Evolutionary conservation across 2,113 vertebrate genomes (phyloP).

Genomic region (Falco punctatus): DNA sequence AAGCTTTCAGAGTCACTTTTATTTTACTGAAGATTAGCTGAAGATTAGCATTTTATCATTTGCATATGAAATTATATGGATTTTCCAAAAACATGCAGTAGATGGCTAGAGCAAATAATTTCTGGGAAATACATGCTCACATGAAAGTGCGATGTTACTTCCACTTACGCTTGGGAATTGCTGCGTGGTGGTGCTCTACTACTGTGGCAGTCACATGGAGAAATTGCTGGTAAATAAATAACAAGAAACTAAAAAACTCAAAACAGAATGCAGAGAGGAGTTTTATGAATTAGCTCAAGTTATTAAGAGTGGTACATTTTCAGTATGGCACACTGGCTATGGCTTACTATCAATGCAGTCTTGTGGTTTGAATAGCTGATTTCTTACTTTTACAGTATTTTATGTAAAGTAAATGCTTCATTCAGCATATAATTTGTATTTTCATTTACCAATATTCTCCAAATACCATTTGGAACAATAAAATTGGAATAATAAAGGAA

Average conservation of each 20-base stretch:
- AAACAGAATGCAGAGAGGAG: neutral
- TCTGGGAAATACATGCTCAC: neutral
- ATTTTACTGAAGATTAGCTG: neutral
- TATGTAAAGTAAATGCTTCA: neutral
- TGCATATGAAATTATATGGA: neutral
- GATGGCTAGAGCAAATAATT: neutral
- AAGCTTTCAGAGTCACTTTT: neutral
- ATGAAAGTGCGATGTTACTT: neutral
- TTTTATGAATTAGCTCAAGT: neutral
- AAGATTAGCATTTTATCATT: neutral
- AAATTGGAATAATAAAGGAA: neutral
- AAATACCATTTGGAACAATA: neutral
- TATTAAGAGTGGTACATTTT: neutral
- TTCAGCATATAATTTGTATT: neutral
- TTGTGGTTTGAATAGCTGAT: neutral
- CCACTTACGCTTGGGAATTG: fast-evolving
- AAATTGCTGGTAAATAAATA: neutral
- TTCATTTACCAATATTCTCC: neutral
- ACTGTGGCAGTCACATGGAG: neutral
- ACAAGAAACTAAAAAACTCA: neutral
- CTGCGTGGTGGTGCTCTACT: neutral
- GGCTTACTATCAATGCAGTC: neutral
- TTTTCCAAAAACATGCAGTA: neutral
- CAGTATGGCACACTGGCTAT: neutral
- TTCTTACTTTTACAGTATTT: neutral